Base-by-base conservation (phyloP, 2,888 invertebrate species). In the Sinopyrophorus schimmeli region DNA sequence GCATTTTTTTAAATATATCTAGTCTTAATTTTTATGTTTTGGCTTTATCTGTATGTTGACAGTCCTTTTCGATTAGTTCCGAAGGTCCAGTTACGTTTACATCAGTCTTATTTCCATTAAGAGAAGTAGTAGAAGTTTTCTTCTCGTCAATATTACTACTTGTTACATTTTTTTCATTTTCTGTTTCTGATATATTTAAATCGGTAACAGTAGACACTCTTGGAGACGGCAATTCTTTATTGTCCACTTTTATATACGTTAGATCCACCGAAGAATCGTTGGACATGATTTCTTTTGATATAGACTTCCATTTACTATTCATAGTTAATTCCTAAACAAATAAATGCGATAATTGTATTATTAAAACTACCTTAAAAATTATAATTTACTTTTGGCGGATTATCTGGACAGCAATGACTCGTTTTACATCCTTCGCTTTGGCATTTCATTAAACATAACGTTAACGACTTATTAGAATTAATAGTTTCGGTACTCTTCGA, bases 361-460 rank as follows among this genome's bases (percentile, higher is more conserved):
- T 20, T 20, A 7, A 7, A 20, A 7, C 7, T 20, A 28, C 11
- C 4, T 11, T 12, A 30, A 30, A 12, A 30, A 7, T 10, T 30
- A 4, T 4, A 4, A 12, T 9, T 20, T 47, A 49, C 49, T 38
- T 43, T 37, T 28, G 44, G 26, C 12, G 24, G 23, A 17, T 24
- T 34, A 3, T 53, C 39, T 3, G 69, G 71, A 58, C 77, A 77
- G 53, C 77, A 77, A 51, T 73, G 73, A 49, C 69, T 70, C 10
- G 66, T 61, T 47, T 70, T 69, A 55, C 77, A 77, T 7, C 66
- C 66, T 20, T 69, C 66, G 26, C 69, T 70, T 23, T 67, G 68
- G 57, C 77, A 77, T 37, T 71, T 67, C 54, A 77, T 70, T 35
- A 76, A 59, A 62, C 77, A 77, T 16, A 67, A 54, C 14, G 67